These are phyloP conservation scores for Cacoxenus indagator DNA, from an alignment of 2,888 invertebrate genomes.

Conservation along the genomic window DNA sequence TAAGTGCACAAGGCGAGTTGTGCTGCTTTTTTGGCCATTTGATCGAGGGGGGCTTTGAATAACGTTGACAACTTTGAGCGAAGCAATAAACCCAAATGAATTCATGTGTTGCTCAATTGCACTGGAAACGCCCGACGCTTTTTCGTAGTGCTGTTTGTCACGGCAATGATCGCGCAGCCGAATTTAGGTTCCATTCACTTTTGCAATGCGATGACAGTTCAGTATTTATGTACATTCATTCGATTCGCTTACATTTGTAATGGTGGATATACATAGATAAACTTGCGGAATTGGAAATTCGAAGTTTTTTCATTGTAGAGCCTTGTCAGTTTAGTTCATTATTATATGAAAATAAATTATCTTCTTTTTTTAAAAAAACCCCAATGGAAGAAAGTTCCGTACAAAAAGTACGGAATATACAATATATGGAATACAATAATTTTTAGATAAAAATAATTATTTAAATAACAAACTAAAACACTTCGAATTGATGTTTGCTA, in stretches of 20 bases:
- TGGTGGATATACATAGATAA: neutral
- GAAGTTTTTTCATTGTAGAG: no score
- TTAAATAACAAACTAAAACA: no score
- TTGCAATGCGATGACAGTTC: slow-evolving; percentile 8
- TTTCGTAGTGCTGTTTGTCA: neutral
- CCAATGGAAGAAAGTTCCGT: no score
- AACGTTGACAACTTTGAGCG: neutral
- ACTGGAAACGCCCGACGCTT: slow-evolving; percentile 10
- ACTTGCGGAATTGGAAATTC: neutral
- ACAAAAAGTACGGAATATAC: no score
- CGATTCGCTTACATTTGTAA: neutral
- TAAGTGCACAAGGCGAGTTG: neutral
- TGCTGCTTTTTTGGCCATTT: neutral
- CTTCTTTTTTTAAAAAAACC: no score
- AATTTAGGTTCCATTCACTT: slow-evolving; percentile 18
- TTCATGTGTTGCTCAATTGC: slow-evolving; percentile 4
- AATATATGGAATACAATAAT: no score
- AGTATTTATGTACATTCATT: neutral
- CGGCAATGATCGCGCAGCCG: neutral
- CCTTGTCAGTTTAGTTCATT: no score
- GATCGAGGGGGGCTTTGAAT: neutral
- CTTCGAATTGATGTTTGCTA: no score
- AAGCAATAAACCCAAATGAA: neutral
- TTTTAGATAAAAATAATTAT: no score
- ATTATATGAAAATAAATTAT: no score